Base-by-base conservation (phyloP, 2,113 vertebrate species). In the Atractosteus spatula region DNA sequence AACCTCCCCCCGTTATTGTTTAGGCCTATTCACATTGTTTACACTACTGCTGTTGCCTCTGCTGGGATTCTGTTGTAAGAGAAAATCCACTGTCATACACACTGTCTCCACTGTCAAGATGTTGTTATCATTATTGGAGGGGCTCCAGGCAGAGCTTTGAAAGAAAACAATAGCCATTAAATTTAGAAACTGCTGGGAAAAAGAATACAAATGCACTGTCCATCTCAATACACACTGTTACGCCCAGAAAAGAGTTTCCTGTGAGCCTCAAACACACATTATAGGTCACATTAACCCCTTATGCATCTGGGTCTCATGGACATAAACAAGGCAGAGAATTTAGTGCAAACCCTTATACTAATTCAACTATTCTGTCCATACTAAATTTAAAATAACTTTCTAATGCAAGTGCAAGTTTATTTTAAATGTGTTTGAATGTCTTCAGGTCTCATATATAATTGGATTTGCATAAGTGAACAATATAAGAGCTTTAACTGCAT, bases 151-250 rank as follows among this genome's bases (percentile, higher is more conserved):
- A 93, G 92, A 90, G 84, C 81, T 29, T 29, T 29, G 29, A 29
- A 73, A 65, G 62, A 79, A 87, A 94, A 97, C 95, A 97, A 97
- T 96, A 82, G 94, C 91, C 86, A 91, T 88, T 29, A 95, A 94
- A 94, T 95, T 92, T 96, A 97, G 95, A 91, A 78, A 78, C 87
- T 79, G 89, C 93, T 96, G 96, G 96, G 95, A 97, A 96, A 94
- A 94, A 86, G 88, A 89, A 86, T 86, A 79, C 83, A 82, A 84
- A 85, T 61, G 73, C 77, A 65, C 82, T 80, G 91, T 94, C 91
- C 88, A 91, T 91, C 89, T 74, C 84, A 82, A 82, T 63, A 79
- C 86, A 29, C 85, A 84, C 90, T 85, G 86, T 73, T 42, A 91
- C 87, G 3, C 89, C 91, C 89, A 87, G 76, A 70, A 73, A 76